Evolutionary conservation across 2,113 vertebrate species (phyloP), one percentile per base, ranked within the genome.

Genomic region (Psammodynastes pulverulentus): DNA sequence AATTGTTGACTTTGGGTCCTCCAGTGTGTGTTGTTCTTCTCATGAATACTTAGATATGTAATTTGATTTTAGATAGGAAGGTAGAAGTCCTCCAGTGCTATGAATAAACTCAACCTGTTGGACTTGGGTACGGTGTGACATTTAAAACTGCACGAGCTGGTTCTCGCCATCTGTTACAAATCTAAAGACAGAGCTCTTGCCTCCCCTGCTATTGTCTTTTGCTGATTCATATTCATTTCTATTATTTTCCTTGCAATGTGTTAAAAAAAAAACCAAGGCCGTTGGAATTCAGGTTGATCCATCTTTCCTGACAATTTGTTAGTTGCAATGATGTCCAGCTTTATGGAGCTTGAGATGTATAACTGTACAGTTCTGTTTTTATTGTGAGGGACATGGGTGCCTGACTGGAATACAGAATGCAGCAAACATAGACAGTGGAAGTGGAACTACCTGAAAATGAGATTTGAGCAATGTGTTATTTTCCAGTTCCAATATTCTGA

Each of bases 381-480:
- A 90, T 23, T 93, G 48, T 94, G 13, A 92, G 93, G 58, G 94
- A 34, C 0, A 67, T 46, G 89, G 2, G 51, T 1, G 95, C 72
- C 15, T 94, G 39, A 93, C 94, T 46, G 79, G 84, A 96, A 96
- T 93, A 90, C 24, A 94, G 15, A 96, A 94, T 92, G 86, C 9
- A 62, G 4, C 6, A 94, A 72, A 49, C 52, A 1, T 2, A 88
- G 45, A 9, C 54, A 48, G 87, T 92, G 86, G 92, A 24, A n/a
- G 3, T 39, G 84, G 5, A 96, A 34, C 1, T 89, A 56, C 17
- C 24, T 84, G 3, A 49, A 15, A n/a, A 46, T 2, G n/a, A 45
- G 6, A 4, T 58, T 12, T 56, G 86, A 91, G 8, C 23, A 84
- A 49, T 26, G 48, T 1, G n/a, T n/a, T 39, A 17, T 86, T 86